phyloP scores from a whole-genome alignment of 2,113 vertebrate species.

The Chaetorhynchus papuensis region DNA sequence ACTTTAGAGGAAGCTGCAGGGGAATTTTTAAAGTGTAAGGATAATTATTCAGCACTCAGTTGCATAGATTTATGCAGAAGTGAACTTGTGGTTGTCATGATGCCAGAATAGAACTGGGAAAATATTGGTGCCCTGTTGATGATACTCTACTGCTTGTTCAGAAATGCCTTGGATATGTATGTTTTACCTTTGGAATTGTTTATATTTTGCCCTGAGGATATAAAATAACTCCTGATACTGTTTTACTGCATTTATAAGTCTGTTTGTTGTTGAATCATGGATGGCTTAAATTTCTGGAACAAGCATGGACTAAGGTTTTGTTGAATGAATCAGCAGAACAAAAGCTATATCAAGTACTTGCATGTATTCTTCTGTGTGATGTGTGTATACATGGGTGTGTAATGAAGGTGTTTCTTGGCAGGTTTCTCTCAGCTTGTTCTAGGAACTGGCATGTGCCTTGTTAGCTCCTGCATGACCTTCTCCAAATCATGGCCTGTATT shows the following conservation, averaged over 20 bases:
- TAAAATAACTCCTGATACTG: neutral
- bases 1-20: neutral
- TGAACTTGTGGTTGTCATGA: neutral
- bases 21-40: neutral
- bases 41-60: neutral
- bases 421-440: neutral
- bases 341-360: neutral
- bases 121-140: neutral
- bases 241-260: neutral
- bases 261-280: neutral
- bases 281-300: neutral
- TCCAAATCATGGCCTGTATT: neutral
- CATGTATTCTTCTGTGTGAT: neutral
- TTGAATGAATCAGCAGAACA: neutral
- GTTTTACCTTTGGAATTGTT: neutral
- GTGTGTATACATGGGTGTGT: accelerated
- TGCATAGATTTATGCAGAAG: neutral
- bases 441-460: neutral
- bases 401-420: neutral
- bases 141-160: neutral
- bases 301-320: neutral
- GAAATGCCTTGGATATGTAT: neutral
- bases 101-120: neutral
- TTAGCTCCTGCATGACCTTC: neutral
- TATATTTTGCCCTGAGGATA: neutral